Evolutionary conservation across 2,888 invertebrate genomes (phyloP), one percentile per base, ranked within the genome.

Genomic region (Nymphalis c-album): DNA sequence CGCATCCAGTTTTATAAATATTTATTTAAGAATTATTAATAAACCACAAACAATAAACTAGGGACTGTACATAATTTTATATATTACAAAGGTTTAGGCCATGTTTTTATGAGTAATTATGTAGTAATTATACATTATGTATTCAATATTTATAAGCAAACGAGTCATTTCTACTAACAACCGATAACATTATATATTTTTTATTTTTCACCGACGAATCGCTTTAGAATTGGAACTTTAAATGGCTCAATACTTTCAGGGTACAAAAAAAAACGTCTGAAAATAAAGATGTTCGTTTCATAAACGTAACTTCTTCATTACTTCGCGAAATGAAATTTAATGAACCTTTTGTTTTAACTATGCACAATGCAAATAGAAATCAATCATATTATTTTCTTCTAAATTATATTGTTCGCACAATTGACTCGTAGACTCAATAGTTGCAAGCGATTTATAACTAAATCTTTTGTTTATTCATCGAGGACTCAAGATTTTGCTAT

Each of bases 1-100:
- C 2, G 55, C 55, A 57, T 66, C 35, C 60, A 46, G 31, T 57
- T 55, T 40, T 40, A 40, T 60, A 60, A 60, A 18, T 31, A 51
- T 46, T 17, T 46, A 18, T 22, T 26, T 18, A 64, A 20, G 5
- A 59, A 50, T 46, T 59, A 18, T 22, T 31, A 48, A 45, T 48
- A 50, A 40, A 55, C 18, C 20, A 35, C 47, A 64, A 65, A 67
- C 22, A 55, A 62, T 63, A 69, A 67, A 51, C 60, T 55, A 70
- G 51, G 40, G 18, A 59, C 70, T 70, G 61, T 70, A 70, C 70
- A 70, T 59, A 26, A 55, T 55, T 17, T 55, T 67, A 58, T 67
- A 63, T 70, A 68, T 59, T 57, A 63, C 47, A 70, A 45, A 59
- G 62, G 13, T 62, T 70, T 70, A 70, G 70, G 70, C 70, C 70